Base-by-base conservation (phyloP, 2,888 invertebrate species). In the Cantharis rufa region DNA sequence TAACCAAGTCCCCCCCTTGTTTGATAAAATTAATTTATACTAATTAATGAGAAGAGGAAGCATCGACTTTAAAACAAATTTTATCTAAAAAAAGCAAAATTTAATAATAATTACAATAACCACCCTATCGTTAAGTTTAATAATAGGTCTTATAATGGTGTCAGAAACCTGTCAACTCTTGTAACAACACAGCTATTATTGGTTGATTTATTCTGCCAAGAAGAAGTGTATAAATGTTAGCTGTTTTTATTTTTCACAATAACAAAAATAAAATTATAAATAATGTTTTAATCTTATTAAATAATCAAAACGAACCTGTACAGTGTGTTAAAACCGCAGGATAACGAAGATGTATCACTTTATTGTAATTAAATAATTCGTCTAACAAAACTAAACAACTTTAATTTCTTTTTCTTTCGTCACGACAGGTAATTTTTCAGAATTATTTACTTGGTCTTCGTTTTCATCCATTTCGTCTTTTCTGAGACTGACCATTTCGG, bases 401-500 rank as follows among this genome's bases (percentile, higher is more conserved):
- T 64, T 21, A 5, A 21, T 71, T 62, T 28, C 48, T 62, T n/a
- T 48, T 15, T 32, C 66, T n/a, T 15, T 48, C 9, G 15, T 66
- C 69, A n/a, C 18, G n/a, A 24, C 62, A 18, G 16, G 15, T 11
- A 62, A 32, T 70, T 61, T 24, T 64, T 24, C 70, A 21, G 16
- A 15, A 69, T 69, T 62, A 16, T 77, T 76, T 64, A 80, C 10
- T 7, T 76, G 68, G 1, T 62, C 61, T 15, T 71, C 24, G 10
- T 77, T 62, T 16, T 74, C 68, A 7, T 70, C 75, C 76, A 80
- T 74, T 15, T 81, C 76, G 64, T 79, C 80, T 79, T 82, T 81
- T 72, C 80, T 78, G 9, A 79, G 76, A 24, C 71, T 77, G 48
- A 82, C 78, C 18, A 83, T 66, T 76, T 84, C 81, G 10, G 81